Evolutionary conservation across 2,797 vertebrate species (phyloP).

Genomic region (Poeciliopsis gracilis): DNA sequence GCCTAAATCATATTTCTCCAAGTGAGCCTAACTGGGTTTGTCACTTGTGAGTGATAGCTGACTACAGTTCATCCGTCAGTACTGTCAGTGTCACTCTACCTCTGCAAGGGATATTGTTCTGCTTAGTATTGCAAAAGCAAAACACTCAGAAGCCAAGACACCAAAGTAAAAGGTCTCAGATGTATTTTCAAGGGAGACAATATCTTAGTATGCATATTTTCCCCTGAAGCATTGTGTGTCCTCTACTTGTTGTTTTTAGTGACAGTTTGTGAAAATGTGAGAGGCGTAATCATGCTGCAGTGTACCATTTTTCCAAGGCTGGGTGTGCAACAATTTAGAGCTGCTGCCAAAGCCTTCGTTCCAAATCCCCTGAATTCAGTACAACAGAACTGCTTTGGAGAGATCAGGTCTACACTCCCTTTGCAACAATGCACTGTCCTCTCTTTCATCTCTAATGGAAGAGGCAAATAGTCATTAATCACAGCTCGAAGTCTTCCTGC

Average conservation of each 20-base stretch:
- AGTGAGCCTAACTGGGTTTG: slow-evolving; percentile 70
- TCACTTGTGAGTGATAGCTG: slow-evolving; percentile 73
- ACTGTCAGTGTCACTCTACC: slow-evolving; percentile 68
- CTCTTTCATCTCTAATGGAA: slow-evolving; percentile 56
- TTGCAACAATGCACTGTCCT: slow-evolving; percentile 44
- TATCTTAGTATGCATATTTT: slow-evolving; percentile 77
- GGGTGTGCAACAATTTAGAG: slow-evolving; percentile 64
- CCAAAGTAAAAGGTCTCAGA: slow-evolving; percentile 65
- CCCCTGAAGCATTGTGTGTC: slow-evolving; percentile 71
- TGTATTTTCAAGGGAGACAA: slow-evolving; percentile 76
- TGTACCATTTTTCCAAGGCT: slow-evolving; percentile 62
- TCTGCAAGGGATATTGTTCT: slow-evolving; percentile 51
- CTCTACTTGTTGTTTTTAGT: slow-evolving; percentile 74
- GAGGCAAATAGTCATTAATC: slow-evolving; percentile 71
- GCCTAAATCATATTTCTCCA: slow-evolving; percentile 63
- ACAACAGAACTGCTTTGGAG: slow-evolving; percentile 58
- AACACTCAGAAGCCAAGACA: slow-evolving; percentile 57
- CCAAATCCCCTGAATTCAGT: slow-evolving; percentile 54
- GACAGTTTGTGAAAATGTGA: slow-evolving; percentile 75
- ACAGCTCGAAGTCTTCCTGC: slow-evolving; percentile 50
- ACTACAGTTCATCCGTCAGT: slow-evolving; percentile 65
- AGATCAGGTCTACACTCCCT: slow-evolving; percentile 43
- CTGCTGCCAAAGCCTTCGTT: slow-evolving; percentile 58
- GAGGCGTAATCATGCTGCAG: slow-evolving; percentile 73
- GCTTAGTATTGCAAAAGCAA: slow-evolving; percentile 59